Evolutionary conservation across 2,888 invertebrate species (phyloP), one percentile per base, ranked within the genome.

Genomic region (Phengaris arion): DNA sequence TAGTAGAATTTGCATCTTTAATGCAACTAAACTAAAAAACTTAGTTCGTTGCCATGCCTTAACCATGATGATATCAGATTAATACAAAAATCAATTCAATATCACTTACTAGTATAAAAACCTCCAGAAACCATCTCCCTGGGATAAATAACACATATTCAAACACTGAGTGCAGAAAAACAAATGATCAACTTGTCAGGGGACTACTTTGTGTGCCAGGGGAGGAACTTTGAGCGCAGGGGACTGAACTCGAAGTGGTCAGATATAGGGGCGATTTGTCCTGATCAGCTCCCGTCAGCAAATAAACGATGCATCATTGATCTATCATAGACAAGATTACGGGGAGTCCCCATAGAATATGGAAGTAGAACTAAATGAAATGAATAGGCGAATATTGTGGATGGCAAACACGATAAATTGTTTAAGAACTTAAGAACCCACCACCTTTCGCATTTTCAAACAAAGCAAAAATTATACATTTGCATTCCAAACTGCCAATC

Each of bases 71-170:
- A 22, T 22, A 22, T 22, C 22, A 22, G 22, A 22, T 22, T 22
- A 22, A 22, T 22, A 22, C 35, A 10, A 52, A 12, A 52, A 52
- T 2, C 52, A 52, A 52, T 10, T 12, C 9, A 8, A 10, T 52
- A 52, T 9, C 0, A 52, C 0, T 8, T 10, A 52, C 9, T 0
- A 48, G 6, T 48, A 7, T 3, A 7, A 64, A 35, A 64, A 35
- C 35, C 35, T 64, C 35, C 12, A 35, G 35, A 59, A 64, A 35
- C 35, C 35, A 4, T 6, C 22, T 68, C 78, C 80, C 79, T 74
- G 74, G 81, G 84, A 85, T 84, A 84, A 83, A 81, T 84, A 81
- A 83, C 83, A 83, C 82, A 82, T 83, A 84, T 83, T 79, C 81
- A 80, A 81, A 78, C 76, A 76, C 78, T 76, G 79, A 74, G 12